phyloP scores from a whole-genome alignment of 2,797 vertebrate species.

The Eulemur rubriventer region DNA sequence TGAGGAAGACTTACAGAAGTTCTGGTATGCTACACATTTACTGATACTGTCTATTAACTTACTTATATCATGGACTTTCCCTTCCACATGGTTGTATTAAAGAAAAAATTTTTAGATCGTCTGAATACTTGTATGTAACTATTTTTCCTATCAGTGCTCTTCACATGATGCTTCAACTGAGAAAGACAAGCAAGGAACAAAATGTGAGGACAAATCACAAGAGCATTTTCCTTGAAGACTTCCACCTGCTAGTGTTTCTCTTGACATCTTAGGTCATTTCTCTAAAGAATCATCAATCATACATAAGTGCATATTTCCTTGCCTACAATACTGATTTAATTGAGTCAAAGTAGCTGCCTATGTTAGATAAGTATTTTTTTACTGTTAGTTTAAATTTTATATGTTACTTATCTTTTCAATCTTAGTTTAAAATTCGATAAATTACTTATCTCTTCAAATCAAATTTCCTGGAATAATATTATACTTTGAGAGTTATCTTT shows the following conservation, averaged over 20 bases:
- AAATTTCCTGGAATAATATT: background rate
- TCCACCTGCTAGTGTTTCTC: background rate
- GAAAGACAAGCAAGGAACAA: background rate
- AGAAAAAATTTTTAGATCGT: background rate
- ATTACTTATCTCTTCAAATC: background rate
- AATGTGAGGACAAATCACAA: background rate
- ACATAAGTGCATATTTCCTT: background rate
- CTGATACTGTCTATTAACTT: background rate
- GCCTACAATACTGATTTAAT: background rate
- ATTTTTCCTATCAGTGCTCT: background rate
- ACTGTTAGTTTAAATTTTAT: background rate
- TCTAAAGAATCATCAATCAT: slow-evolving; percentile 22
- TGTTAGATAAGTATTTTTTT: background rate
- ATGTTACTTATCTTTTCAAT: background rate
- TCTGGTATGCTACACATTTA: background rate
- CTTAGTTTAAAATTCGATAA: background rate
- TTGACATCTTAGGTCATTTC: slow-evolving; percentile 47
- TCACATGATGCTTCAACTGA: background rate
- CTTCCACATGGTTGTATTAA: background rate
- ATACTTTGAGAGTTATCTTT: background rate
- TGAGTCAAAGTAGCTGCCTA: background rate
- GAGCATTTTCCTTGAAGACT: slow-evolving; percentile 11
- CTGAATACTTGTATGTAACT: background rate
- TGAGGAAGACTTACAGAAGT: background rate
- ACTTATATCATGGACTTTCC: background rate